Evolutionary conservation across 1,140 invertebrate species (phyloP).

Genomic region (Megalopta genalis): DNA sequence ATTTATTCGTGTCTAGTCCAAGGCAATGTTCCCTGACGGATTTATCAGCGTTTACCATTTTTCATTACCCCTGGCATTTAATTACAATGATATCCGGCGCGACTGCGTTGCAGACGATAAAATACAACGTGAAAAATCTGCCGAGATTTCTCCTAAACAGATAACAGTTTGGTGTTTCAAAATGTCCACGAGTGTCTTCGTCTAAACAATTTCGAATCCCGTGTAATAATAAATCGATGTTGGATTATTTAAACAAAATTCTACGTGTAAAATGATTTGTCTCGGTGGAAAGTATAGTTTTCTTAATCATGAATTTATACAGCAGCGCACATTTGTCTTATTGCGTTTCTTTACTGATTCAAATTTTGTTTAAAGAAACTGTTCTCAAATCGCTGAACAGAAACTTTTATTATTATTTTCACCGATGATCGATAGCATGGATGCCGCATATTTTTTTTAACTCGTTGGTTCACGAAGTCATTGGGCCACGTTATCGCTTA

Average conservation of each 20-base stretch:
- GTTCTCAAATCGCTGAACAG: not conserved
- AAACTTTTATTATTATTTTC: not conserved
- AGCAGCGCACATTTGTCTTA: too few relatives aligned
- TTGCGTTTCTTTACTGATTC: not conserved
- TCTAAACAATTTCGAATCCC: too few relatives aligned
- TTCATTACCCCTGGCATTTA: not conserved
- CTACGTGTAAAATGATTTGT: too few relatives aligned
- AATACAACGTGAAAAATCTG: conserved; percentile 6
- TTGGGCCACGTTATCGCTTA: not conserved
- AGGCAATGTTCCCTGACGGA: not conserved
- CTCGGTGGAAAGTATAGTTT: too few relatives aligned
- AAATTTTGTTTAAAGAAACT: not conserved
- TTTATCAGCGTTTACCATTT: conserved; percentile 15
- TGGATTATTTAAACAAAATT: too few relatives aligned
- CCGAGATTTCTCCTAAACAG: conserved; percentile 1
- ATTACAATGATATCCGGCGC: not conserved
- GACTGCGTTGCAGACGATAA: not conserved
- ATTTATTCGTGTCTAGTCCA: not conserved
- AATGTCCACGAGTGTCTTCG: too few relatives aligned
- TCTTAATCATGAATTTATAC: too few relatives aligned
- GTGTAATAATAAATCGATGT: too few relatives aligned
- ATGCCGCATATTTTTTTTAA: not conserved
- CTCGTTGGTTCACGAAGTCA: not conserved
- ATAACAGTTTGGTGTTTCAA: conserved; percentile 7
- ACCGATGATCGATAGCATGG: not conserved